Evolutionary conservation across 2,888 invertebrate species (phyloP).

Genomic region (Epinotia demarniana): DNA sequence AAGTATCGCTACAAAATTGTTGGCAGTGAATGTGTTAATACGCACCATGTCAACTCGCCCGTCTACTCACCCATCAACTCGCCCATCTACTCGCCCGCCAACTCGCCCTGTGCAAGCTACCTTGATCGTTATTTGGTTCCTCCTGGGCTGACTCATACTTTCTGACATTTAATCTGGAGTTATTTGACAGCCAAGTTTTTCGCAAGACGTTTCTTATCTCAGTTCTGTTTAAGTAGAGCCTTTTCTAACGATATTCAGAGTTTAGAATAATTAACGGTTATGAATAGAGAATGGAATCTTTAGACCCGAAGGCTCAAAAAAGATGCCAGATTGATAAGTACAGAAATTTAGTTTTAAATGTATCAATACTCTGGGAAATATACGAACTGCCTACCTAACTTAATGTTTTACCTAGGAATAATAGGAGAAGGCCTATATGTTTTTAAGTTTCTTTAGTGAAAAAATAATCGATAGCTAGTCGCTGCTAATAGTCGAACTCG

Average conservation of each 20-base stretch:
- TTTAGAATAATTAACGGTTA: background rate
- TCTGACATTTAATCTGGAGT: conserved; percentile 29
- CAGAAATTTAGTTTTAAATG: too few species aligned
- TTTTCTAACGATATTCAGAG: conserved; percentile 16
- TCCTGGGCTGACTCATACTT: conserved; percentile 25
- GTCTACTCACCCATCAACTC: background rate
- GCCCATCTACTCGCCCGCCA: background rate
- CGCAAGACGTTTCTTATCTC: conserved; percentile 13
- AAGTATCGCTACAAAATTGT: too few species aligned
- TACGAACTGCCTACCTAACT: too few species aligned
- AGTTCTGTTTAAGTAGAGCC: background rate
- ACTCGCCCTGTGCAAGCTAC: background rate
- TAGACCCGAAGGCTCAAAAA: background rate
- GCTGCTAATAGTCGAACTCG: too few species aligned
- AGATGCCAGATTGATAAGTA: too few species aligned
- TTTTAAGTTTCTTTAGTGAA: too few species aligned
- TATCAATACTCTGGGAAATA: too few species aligned
- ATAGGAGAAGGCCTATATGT: too few species aligned
- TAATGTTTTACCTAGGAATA: too few species aligned
- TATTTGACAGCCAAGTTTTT: conserved; percentile 31
- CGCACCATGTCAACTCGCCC: too few species aligned
- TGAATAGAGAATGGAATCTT: background rate
- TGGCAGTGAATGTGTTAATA: too few species aligned
- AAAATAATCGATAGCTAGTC: too few species aligned
- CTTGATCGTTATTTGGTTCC: conserved; percentile 1